phyloP scores from a whole-genome alignment of 2,888 invertebrate genomes.

The Drosophila paranaensis region DNA sequence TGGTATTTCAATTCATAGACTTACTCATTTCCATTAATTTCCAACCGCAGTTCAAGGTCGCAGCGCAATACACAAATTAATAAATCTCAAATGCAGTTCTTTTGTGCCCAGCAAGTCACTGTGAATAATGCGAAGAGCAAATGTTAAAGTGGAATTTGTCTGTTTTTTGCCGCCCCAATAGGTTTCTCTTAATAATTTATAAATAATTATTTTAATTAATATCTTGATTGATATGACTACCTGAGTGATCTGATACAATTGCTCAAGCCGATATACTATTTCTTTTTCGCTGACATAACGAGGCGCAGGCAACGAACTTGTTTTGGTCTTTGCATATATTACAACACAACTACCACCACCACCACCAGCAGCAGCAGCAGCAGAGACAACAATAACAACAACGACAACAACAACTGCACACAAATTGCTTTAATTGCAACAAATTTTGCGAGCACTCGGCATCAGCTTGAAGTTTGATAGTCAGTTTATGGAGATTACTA shows the following conservation, averaged over 20 bases:
- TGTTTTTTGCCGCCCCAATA: too few relatives aligned
- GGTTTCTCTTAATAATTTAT: slow-evolving; percentile 14
- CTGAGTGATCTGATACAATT: not conserved
- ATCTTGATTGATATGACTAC: slow-evolving; percentile 23
- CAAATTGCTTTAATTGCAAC: slow-evolving; percentile 23
- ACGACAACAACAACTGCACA: slow-evolving; percentile 12
- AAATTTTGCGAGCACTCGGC: slow-evolving; percentile 51
- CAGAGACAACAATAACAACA: slow-evolving; percentile 3
- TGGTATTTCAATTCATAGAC: slow-evolving; percentile 15
- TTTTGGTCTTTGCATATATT: slow-evolving; percentile 56
- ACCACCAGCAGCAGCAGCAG: slow-evolving; percentile 59
- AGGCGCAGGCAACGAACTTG: slow-evolving; percentile 27
- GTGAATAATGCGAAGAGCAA: slow-evolving; percentile 48
- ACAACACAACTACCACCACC: slow-evolving; percentile 48
- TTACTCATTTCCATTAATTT: slow-evolving; percentile 17
- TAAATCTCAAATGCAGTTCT: slow-evolving; percentile 20
- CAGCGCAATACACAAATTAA: slow-evolving; percentile 3
- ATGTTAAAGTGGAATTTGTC: slow-evolving; percentile 2
- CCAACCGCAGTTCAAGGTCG: slow-evolving; percentile 63
- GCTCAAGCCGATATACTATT: slow-evolving; percentile 26
- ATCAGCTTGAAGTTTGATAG: slow-evolving; percentile 15
- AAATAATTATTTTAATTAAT: slow-evolving; percentile 73
- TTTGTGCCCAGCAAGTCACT: not conserved
- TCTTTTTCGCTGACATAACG: slow-evolving; percentile 54
- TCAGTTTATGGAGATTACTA: slow-evolving; percentile 24